Percentiles rank a stretch among this genome's conserved stretches.
These are phyloP conservation scores for Drosophila cracens DNA, from an alignment of 2,888 invertebrate genomes.

Conservation along the genomic window DNA sequence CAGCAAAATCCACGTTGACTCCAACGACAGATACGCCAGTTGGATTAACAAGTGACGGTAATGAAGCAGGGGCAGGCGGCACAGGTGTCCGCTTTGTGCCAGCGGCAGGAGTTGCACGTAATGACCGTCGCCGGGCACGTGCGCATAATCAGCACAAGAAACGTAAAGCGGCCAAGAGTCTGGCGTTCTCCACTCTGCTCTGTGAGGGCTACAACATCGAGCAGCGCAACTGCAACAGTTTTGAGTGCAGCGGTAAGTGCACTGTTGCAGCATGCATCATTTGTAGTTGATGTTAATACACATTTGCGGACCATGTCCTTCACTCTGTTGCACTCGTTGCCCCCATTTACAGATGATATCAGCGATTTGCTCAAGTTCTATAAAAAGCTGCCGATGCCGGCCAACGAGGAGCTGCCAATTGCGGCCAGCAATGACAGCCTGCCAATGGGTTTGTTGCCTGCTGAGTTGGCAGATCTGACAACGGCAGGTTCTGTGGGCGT, in stretches of 20 bases:
- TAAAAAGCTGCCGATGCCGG: slow-evolving; percentile 78
- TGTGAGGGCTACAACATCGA: slow-evolving; percentile 85
- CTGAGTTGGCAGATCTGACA: slow-evolving; percentile 46
- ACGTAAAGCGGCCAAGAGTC: slow-evolving; percentile 79
- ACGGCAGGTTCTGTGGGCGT: slow-evolving; percentile 42
- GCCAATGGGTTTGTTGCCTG: slow-evolving; percentile 19
- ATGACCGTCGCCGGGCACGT: slow-evolving; percentile 54
- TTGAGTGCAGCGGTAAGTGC: slow-evolving; percentile 84
- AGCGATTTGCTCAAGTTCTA: slow-evolving; percentile 84
- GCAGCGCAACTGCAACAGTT: slow-evolving; percentile 85
- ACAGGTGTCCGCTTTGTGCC: slow-evolving; percentile 70
- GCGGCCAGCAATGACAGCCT: slow-evolving; percentile 22
- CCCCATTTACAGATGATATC: slow-evolving; percentile 82
- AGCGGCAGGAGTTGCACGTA: slow-evolving; percentile 46
- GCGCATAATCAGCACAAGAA: slow-evolving; percentile 70
- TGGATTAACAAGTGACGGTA: slow-evolving; percentile 62
- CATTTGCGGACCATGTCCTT: neutral
- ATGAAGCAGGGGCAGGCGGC: slow-evolving; percentile 37
- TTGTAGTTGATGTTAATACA: neutral
- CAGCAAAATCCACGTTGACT: slow-evolving; percentile 9
- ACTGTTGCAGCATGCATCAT: neutral
- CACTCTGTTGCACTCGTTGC: neutral
- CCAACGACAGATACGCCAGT: slow-evolving; percentile 23
- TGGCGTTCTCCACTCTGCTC: slow-evolving; percentile 82
- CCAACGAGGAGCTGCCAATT: slow-evolving; percentile 67